Conservation (phyloP, 2,113 vertebrate species). For the Eidolon helvum region DNA sequence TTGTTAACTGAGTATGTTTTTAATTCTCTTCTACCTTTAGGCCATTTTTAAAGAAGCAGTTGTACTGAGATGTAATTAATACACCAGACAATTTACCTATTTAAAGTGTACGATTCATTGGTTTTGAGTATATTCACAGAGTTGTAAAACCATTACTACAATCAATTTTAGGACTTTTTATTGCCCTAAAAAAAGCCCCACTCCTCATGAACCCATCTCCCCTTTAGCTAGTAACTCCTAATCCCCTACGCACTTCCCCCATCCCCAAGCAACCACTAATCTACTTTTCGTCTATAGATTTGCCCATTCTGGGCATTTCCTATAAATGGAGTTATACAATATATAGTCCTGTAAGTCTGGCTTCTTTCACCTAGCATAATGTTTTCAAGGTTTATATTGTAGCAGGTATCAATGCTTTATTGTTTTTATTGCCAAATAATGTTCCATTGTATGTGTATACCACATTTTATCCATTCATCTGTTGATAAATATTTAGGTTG, state of each 20-base stretch:
- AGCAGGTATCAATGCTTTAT: not conserved
- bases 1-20: not conserved
- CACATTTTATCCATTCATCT: not conserved
- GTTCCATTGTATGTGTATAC: not conserved
- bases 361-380: not conserved
- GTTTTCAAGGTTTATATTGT: not conserved
- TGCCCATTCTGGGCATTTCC: not conserved
- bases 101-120: not conserved
- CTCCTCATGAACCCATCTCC: not conserved
- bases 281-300: not conserved
- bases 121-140: not conserved
- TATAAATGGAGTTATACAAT: not conserved
- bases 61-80: not conserved
- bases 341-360: not conserved
- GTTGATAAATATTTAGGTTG: not conserved
- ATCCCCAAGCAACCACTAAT: not conserved
- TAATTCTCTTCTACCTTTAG: constrained; percentile 5
- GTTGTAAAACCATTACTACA: not conserved
- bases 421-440: not conserved
- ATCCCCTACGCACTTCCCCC: accelerated
- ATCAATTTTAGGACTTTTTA: not conserved
- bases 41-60: not conserved
- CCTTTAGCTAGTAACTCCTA: not conserved
- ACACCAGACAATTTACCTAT: not conserved
- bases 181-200: not conserved